Evolutionary conservation across 2,113 vertebrate species (phyloP), one percentile per base, ranked within the genome.

Genomic region (Daboia siamensis): DNA sequence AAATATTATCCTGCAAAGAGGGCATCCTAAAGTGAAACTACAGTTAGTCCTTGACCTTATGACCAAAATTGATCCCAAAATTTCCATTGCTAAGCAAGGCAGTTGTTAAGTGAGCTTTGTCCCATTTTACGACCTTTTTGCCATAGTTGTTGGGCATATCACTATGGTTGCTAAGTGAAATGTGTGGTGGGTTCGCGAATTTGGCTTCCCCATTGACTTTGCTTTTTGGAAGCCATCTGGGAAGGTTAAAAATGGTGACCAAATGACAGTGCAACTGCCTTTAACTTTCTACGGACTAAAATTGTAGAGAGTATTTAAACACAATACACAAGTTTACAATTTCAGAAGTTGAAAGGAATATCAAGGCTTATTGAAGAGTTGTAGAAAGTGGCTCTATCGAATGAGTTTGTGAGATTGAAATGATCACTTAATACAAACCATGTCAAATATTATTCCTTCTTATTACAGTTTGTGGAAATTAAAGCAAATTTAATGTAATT

Each of bases 271-370:
- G 61, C 4, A 69, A 4, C 61, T 69, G 39, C 23, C 57, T 21
- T 7, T 52, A 0, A 24, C 39, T 64, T 11, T 0, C 0, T 69
- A 17, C 33, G 87, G 0, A 20, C 5, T n/a, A 21, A 2, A 15
- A 24, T 46, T 24, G 9, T 48, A 23, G 46, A 46, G 46, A 17
- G n/a, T 5, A 29, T 6, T 55, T 69, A 86, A 90, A 44, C 24
- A 84, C 24, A 48, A 44, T 12, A 21, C 11, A 29, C 4, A 87
- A 44, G 39, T 69, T 21, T 12, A 64, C 24, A 56, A 33, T 87
- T 23, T 69, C 89, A n/a, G 89, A 87, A 46, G 56, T 87, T 51
- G 33, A 90, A 90, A 87, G 2, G 17, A 69, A 54, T 21, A 24
- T 13, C 21, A 56, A 24, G n/a, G 5, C 46, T 44, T 54, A 87